A percentile compares a stretch with the other conserved stretches of the same genome.
Evolutionary conservation across 2,888 invertebrate species (phyloP).

Genomic region (Odontomyia ornata): DNA sequence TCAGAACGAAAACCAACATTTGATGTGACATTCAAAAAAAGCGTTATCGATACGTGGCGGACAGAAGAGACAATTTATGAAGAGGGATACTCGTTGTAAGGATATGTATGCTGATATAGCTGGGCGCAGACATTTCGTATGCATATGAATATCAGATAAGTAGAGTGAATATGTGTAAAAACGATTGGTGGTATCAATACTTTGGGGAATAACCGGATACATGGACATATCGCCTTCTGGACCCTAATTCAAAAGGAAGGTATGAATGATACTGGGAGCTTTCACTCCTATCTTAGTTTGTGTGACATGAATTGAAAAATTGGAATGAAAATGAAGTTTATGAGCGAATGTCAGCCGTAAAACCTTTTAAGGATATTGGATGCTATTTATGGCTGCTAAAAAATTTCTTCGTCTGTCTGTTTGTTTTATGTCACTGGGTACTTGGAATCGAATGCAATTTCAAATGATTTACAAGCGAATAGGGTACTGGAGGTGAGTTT

Average conservation of each 20-base stretch:
- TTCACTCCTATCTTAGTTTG: conserved; percentile 9
- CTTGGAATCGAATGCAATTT: conserved; percentile 44
- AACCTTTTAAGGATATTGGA: conserved; percentile 52
- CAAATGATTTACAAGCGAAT: conserved; percentile 45
- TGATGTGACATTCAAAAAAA: no score
- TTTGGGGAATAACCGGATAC: conserved; percentile 29
- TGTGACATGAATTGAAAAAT: conserved; percentile 49
- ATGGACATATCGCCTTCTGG: conserved; percentile 13
- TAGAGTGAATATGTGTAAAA: conserved; percentile 42
- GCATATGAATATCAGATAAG: conserved; percentile 46
- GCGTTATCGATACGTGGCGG: conserved; percentile 20
- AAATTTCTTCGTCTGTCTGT: conserved; percentile 41
- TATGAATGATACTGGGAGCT: conserved; percentile 7
- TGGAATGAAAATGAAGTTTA: conserved; percentile 49
- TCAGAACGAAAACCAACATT: no score
- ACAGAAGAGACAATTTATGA: neutral
- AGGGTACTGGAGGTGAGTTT: neutral
- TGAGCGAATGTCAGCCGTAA: conserved; percentile 48
- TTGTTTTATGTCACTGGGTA: conserved; percentile 31
- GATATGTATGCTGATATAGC: conserved; percentile 16
- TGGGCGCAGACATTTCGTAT: conserved; percentile 44
- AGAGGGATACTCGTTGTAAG: no score
- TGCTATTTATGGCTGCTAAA: conserved; percentile 35
- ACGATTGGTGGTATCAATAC: conserved; percentile 24
- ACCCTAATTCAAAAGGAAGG: conserved; percentile 4